These are phyloP conservation scores for Montifringilla adamsi DNA, from an alignment of 2,113 vertebrate genomes.

Conservation along the genomic window DNA sequence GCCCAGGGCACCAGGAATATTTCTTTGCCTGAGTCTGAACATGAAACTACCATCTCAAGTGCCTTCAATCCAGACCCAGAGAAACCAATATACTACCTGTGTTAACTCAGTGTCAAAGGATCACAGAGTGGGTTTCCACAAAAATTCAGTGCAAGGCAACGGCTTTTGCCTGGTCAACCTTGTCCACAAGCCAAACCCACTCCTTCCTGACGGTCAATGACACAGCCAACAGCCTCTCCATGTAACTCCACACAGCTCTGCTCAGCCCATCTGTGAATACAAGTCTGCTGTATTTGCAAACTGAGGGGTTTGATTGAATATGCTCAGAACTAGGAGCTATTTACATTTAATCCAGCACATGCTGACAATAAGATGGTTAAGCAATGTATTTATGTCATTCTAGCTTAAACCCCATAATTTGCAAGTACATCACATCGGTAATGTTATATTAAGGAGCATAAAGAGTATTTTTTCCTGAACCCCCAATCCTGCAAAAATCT, in stretches of 20 bases:
- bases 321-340: not conserved
- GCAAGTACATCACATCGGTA: not conserved
- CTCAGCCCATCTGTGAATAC: not conserved
- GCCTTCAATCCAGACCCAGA: too few relatives aligned
- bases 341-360: not conserved
- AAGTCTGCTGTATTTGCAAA: accelerated
- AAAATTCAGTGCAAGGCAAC: accelerated
- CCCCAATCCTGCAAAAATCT: not conserved
- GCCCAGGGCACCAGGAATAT: too few relatives aligned
- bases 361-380: not conserved
- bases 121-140: not conserved
- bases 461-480: not conserved
- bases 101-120: not conserved
- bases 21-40: too few relatives aligned
- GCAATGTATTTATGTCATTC: not conserved
- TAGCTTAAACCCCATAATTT: not conserved
- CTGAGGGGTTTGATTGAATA: not conserved
- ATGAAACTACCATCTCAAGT: too few relatives aligned
- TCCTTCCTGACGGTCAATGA: not conserved
- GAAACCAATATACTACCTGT: too few relatives aligned
- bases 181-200: not conserved
- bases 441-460: not conserved
- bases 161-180: not conserved
- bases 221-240: not conserved
- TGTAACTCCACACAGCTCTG: not conserved